Base-by-base conservation (phyloP, 2,797 vertebrate species). In the Channallabes apus region DNA sequence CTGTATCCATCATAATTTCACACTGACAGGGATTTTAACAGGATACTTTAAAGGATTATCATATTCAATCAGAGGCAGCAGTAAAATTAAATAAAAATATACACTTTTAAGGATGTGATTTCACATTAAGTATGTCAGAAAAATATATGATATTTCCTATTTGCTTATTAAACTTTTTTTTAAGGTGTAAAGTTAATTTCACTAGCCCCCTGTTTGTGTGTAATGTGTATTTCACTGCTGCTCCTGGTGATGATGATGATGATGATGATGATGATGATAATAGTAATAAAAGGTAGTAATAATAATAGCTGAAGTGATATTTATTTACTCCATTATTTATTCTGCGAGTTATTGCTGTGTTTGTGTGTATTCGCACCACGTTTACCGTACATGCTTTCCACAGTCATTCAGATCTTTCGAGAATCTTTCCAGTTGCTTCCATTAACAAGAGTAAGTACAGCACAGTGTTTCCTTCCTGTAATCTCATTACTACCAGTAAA, bases 401-500 rank as follows among this genome's bases (percentile, higher is more conserved):
- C 62, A 62, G 51, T 79, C 58, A 17, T 41, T n/a, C 20, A 27
- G 58, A 79, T 62, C 32, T 59, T 24, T 82, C 32, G 20, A 38
- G 80, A 56, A 82, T 68, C 80, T 69, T 69, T 82, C 29, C 80
- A 58, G 51, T 29, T 83, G 68, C 68, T 59, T 82, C 61, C 35
- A 59, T 54, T 82, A 71, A 82, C 32, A 46, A n/a, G 56, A 61
- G 35, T 51, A 61, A 61, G 56, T 83, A 61, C 68, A 62, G 68
- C 75, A 46, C 68, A 62, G 32, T 11, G 35, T 62, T 72, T 72
- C 58, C 35, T 73, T 58, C 62, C 79, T 67, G 82, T 68, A 75
- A 83, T 75, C 71, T 65, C 29, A 83, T 83, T 76, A 83, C 51
- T 64, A 83, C 32, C 41, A 67, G 12, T 72, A 76, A 78, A 75